Base-by-base conservation (phyloP, 2,113 vertebrate species). In the Calidris pygmaea region DNA sequence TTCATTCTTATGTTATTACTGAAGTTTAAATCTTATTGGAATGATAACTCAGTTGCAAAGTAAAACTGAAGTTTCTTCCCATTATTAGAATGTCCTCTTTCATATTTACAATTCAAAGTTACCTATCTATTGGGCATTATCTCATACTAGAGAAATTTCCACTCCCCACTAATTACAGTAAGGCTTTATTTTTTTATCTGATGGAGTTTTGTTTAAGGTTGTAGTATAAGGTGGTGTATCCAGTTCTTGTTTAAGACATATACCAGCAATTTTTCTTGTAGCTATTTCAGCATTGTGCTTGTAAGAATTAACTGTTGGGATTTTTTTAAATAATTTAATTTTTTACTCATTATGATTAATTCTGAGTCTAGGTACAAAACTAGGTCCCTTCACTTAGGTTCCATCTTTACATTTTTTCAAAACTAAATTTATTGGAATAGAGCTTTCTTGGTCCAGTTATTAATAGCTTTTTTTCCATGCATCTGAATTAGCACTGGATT, bases 51-150 rank as follows among this genome's bases (percentile, higher is more conserved):
- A 2, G 84, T 87, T 93, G 35, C 30, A 95, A 94, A 97, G 73
- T 96, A 87, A 91, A 96, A 89, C 15, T 92, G 45, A 96, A 96
- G 59, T 92, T 96, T 96, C 48, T 63, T 91, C 41, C 50, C 62
- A 66, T 92, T 91, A 53, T 79, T 83, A 80, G 50, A 87, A 92
- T 85, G 16, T 35, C 45, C 18, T 71, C 52, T 80, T 79, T 55
- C 23, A 20, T 70, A 60, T 50, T 92, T 70, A 59, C 8, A 47
- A 32, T 79, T 93, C 50, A 60, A 62, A 58, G 41, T 55, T 56
- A 14, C 39, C 17, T 62, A 19, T 70, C 10, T 88, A 6, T 48
- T 76, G 34, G 37, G 11, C 67, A 60, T 67, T 67, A 35, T 35
- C 39, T 92, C 50, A 65, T 48, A 52, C 17, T 45, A 63, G 39